phyloP scores from a whole-genome alignment of 1,140 invertebrate genomes.

The Dendrolimus punctatus region DNA sequence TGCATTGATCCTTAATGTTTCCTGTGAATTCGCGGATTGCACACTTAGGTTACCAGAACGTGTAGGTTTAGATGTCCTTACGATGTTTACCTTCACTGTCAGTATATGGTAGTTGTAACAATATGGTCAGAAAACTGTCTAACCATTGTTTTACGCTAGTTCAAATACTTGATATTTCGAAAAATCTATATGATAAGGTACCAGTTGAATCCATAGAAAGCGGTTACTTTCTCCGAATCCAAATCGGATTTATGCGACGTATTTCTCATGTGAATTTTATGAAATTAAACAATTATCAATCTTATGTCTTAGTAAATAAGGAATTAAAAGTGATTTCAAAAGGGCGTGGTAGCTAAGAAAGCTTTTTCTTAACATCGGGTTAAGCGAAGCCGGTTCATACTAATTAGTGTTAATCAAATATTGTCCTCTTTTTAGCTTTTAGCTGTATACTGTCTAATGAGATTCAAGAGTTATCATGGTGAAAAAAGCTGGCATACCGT shows the following conservation, averaged over 20 bases:
- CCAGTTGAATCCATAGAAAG: conserved; percentile 24
- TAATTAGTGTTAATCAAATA: conserved; percentile 71
- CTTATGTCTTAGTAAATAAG: conserved; percentile 7
- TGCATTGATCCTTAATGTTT: too few species aligned
- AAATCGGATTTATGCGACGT: conserved; percentile 32
- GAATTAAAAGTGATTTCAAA: conserved; percentile 5
- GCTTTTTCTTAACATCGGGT: conserved; percentile 34
- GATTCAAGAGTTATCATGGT: background rate
- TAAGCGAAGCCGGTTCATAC: conserved; percentile 44
- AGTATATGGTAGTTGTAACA: too few species aligned
- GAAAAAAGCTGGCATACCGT: too few species aligned
- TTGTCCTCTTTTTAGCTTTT: conserved; percentile 41
- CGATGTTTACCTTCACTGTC: too few species aligned
- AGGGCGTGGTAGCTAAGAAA: background rate
- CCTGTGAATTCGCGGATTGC: too few species aligned
- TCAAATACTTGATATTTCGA: too few species aligned
- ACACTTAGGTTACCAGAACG: too few species aligned
- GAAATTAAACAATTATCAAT: conserved; percentile 18
- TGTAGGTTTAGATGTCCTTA: too few species aligned
- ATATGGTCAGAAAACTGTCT: too few species aligned
- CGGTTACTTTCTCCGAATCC: conserved; percentile 38
- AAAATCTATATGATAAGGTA: too few species aligned
- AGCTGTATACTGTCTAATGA: conserved; percentile 33
- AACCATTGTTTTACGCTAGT: too few species aligned
- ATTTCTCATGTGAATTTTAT: conserved; percentile 5